These are phyloP conservation scores for Pachyseris speciosa DNA, from an alignment of 64 coral and sea anemone species.

Conservation along the genomic window DNA sequence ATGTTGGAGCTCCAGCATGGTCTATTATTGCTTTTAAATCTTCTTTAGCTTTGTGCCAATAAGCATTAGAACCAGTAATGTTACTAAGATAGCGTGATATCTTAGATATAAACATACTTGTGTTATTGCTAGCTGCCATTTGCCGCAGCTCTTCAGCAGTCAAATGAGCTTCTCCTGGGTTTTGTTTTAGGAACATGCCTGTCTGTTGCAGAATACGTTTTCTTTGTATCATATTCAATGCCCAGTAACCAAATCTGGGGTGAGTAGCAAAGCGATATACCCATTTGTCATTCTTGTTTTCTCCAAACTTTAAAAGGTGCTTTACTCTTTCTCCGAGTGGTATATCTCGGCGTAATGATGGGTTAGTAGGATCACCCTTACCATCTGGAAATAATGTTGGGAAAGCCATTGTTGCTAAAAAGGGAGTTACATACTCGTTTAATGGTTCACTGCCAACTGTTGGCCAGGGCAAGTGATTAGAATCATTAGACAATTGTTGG, in stretches of 20 bases:
- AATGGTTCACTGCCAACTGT: constrained; percentile 27
- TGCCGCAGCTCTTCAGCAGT: constrained; percentile 15
- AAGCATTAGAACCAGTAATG: constrained; percentile 29
- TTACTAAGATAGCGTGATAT: constrained; percentile 30
- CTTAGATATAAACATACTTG: constrained; percentile 1
- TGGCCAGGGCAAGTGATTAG: constrained; percentile 47
- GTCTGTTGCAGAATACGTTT: constrained; percentile 33
- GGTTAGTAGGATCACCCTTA: constrained; percentile 56
- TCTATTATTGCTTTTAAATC: constrained; percentile 49
- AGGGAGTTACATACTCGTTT: constrained; percentile 66
- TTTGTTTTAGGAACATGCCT: constrained; percentile 39
- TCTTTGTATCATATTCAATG: constrained; percentile 44
- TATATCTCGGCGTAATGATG: constrained; percentile 39
- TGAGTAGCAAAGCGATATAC: constrained; percentile 37
- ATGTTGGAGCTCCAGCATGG: constrained; percentile 4
- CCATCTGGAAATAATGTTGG: constrained; percentile 58
- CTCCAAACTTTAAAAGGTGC: constrained; percentile 62
- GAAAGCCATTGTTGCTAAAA: constrained; percentile 49
- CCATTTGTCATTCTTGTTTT: constrained; percentile 22
- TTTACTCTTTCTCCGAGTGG: constrained; percentile 66
- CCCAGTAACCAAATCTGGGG: constrained; percentile 36
- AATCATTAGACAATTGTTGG: constrained; percentile 4
- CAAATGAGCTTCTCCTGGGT: constrained; percentile 38
- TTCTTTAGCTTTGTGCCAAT: constrained; percentile 44
- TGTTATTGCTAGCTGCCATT: constrained; percentile 19